Conservation (phyloP, 2,113 vertebrate species). For the Trematomus loennbergii region DNA sequence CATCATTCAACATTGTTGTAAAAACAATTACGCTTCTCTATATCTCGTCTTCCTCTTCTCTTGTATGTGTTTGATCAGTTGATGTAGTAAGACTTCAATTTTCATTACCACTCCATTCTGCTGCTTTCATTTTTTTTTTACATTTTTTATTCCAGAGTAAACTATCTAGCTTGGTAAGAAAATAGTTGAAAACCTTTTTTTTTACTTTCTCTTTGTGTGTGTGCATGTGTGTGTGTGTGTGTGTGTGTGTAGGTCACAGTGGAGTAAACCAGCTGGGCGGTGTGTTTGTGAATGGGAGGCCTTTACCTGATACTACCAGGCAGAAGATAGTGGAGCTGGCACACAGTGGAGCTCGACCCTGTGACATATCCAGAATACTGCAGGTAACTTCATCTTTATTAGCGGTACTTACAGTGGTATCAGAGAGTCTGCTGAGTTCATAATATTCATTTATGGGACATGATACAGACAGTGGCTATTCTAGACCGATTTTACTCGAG, state of each 20-base stretch:
- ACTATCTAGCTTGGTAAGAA: neutral
- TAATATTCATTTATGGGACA: too few species aligned
- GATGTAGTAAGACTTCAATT: neutral
- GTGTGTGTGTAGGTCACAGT: slow-evolving; percentile 91
- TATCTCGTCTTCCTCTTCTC: neutral
- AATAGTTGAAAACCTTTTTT: neutral
- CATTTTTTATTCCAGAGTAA: neutral
- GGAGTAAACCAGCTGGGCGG: slow-evolving; percentile 98
- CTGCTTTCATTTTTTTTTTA: neutral
- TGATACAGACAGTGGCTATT: too few species aligned
- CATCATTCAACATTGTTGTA: neutral
- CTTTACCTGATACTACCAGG: slow-evolving; percentile 95
- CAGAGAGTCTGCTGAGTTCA: too few species aligned
- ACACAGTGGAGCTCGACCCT: slow-evolving; percentile 97
- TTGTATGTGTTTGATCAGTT: neutral
- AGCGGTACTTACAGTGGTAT: too few species aligned
- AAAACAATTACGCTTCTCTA: neutral
- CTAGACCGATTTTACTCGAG: too few species aligned
- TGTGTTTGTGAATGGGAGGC: slow-evolving; percentile 98
- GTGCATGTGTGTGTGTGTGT: slow-evolving; percentile 9
- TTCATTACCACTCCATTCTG: neutral
- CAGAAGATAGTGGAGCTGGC: slow-evolving; percentile 99
- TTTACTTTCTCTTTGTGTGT: neutral
- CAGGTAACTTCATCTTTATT: slow-evolving; percentile 85
- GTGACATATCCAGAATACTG: slow-evolving; percentile 98